A percentile compares a stretch with the other conserved stretches of the same genome.
Conservation (phyloP, 2,888 invertebrate genomes). For the Torymus aiolomorphi region DNA sequence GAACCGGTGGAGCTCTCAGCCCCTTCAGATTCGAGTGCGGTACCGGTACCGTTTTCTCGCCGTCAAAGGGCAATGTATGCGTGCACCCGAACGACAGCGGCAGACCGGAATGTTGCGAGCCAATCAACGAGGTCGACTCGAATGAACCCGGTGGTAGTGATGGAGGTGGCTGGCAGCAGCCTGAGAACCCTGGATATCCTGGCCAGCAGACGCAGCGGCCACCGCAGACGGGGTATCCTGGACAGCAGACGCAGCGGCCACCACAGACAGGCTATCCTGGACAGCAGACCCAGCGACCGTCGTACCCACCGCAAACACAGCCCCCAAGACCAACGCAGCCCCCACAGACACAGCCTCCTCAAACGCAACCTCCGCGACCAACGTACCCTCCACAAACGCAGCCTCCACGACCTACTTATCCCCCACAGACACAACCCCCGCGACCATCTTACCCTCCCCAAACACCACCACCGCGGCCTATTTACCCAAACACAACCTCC, state of each 20-base stretch:
- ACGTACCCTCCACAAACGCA: conserved; percentile 55
- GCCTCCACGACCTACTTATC: conserved; percentile 28
- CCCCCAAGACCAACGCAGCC: conserved; percentile 29
- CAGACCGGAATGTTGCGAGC: conserved; percentile 81
- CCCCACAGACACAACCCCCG: conserved; percentile 29
- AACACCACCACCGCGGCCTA: conserved; percentile 32
- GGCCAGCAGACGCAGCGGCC: conserved; percentile 11
- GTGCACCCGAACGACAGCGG: conserved; percentile 83
- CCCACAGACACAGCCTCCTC: conserved; percentile 51
- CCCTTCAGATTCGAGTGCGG: conserved; percentile 85
- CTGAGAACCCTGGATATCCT: conserved; percentile 28
- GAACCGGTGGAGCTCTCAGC: conserved; percentile 77
- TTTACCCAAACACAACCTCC: conserved; percentile 42
- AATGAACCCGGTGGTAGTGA: conserved; percentile 31
- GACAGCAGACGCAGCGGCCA: conserved; percentile 18
- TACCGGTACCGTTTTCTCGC: conserved; percentile 83
- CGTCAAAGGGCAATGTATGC: conserved; percentile 80
- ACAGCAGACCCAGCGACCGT: conserved; percentile 23
- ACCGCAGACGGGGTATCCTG: conserved; percentile 35
- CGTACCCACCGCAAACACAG: conserved; percentile 31
- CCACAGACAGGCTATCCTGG: conserved; percentile 34
- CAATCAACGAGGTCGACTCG: conserved; percentile 77
- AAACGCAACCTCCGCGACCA: conserved; percentile 1
- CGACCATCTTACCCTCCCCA: conserved; percentile 42
- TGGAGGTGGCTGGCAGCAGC: conserved; percentile 13